A percentile compares a stretch with the other conserved stretches of the same genome.
These are phyloP conservation scores for Esox lucius DNA, from an alignment of 2,797 vertebrate species.

Conservation along the genomic window DNA sequence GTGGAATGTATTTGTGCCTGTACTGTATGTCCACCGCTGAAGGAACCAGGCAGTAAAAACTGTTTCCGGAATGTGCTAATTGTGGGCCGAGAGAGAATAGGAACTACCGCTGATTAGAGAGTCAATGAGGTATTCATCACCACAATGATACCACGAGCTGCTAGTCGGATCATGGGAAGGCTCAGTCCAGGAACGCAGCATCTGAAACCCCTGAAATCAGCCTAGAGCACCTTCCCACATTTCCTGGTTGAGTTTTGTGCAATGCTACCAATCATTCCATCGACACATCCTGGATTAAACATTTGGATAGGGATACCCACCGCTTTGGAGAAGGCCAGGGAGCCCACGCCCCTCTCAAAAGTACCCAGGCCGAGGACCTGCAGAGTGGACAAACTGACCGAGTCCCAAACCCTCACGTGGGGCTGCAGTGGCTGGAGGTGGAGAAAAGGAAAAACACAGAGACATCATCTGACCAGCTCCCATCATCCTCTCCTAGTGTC, in stretches of 20 bases:
- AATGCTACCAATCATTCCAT: too few relatives aligned
- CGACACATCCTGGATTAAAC: background rate
- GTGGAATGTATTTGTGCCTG: background rate
- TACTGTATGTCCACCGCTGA: background rate
- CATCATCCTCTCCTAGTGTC: background rate
- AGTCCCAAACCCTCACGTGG: slow-evolving; percentile 96
- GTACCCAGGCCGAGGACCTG: slow-evolving; percentile 91
- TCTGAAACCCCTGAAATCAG: background rate
- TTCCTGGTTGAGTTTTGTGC: too few relatives aligned
- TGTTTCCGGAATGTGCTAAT: slow-evolving; percentile 17
- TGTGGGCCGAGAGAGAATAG: slow-evolving; percentile 6
- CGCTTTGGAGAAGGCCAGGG: slow-evolving; percentile 94
- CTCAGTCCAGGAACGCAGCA: background rate
- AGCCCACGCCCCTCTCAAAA: slow-evolving; percentile 95
- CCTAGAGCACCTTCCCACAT: background rate
- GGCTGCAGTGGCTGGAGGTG: slow-evolving; percentile 84
- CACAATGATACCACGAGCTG: slow-evolving; percentile 10
- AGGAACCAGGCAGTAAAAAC: slow-evolving; percentile 8
- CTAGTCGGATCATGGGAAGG: background rate
- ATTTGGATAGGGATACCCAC: slow-evolving; percentile 73
- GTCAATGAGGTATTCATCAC: slow-evolving; percentile 31
- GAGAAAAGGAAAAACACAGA: background rate
- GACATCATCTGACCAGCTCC: background rate
- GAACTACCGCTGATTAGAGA: slow-evolving; percentile 35
- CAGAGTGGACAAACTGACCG: slow-evolving; percentile 87